phyloP scores from a whole-genome alignment of 2,888 invertebrate species.

The Loripinus fragilis region DNA sequence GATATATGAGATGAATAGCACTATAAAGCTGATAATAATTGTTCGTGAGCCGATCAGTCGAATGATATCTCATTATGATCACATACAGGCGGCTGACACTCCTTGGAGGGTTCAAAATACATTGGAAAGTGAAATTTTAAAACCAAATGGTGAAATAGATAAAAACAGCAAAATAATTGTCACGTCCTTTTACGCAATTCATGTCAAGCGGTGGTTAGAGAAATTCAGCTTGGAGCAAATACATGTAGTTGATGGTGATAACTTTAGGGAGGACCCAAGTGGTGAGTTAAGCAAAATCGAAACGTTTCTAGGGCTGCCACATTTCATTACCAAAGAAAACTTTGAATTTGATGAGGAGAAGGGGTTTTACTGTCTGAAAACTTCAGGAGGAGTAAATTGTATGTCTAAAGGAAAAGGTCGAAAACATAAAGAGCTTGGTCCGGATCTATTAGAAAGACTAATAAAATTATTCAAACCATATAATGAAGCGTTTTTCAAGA shows the following conservation, averaged over 20 bases:
- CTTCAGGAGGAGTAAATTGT: conserved; percentile 92
- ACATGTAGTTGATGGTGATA: conserved; percentile 90
- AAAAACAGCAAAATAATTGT: background rate
- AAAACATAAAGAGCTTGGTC: conserved; percentile 85
- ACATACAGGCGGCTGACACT: background rate
- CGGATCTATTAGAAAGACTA: conserved; percentile 84
- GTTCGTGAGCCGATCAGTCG: conserved; percentile 79
- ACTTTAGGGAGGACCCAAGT: conserved; percentile 70
- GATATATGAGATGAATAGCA: conserved; percentile 88
- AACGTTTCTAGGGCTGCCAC: conserved; percentile 71
- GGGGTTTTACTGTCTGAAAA: conserved; percentile 93
- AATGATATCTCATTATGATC: background rate
- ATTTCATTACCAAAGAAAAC: conserved; percentile 86
- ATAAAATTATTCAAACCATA: conserved; percentile 75
- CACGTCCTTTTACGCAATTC: background rate
- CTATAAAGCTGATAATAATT: background rate
- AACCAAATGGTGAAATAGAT: background rate
- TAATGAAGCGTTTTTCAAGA: conserved; percentile 86
- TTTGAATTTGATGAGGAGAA: conserved; percentile 98
- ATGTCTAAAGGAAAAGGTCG: conserved; percentile 93
- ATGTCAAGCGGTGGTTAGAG: conserved; percentile 93
- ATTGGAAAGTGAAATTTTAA: background rate
- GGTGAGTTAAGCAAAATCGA: conserved; percentile 71
- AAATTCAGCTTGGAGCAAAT: conserved; percentile 92
- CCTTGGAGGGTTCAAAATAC: background rate